phyloP scores from a whole-genome alignment of 2,797 vertebrate species.

The Sebastes kiyomatsui region DNA sequence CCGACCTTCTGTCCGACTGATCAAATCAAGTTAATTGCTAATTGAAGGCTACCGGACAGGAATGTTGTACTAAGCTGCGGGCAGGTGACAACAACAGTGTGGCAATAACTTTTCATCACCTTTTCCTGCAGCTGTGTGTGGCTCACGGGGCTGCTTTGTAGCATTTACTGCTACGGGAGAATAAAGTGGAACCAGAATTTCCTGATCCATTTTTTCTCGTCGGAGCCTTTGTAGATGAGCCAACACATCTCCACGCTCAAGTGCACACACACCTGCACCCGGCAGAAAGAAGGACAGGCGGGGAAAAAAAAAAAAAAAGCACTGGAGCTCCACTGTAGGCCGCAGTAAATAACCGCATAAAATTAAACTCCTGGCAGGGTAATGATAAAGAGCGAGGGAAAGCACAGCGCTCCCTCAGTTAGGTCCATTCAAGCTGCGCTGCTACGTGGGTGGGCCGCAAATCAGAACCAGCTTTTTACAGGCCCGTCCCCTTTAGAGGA shows the following conservation, averaged over 20 bases:
- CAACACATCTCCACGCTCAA: slow-evolving; percentile 57
- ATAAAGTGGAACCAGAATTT: slow-evolving; percentile 77
- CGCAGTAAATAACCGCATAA: slow-evolving; percentile 74
- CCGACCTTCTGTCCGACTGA: background rate
- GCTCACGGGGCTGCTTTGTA: slow-evolving; percentile 38
- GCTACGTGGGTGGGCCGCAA: slow-evolving; percentile 80
- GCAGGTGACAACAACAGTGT: slow-evolving; percentile 54
- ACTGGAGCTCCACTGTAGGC: slow-evolving; percentile 53
- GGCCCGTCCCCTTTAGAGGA: slow-evolving; percentile 41
- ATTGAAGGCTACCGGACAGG: slow-evolving; percentile 23
- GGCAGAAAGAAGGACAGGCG: slow-evolving; percentile 28
- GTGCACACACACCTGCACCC: slow-evolving; percentile 77
- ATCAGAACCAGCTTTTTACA: slow-evolving; percentile 71
- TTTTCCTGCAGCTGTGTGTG: slow-evolving; percentile 40
- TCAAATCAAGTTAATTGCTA: slow-evolving; percentile 19
- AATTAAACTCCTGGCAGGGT: slow-evolving; percentile 69
- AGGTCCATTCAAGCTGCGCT: slow-evolving; percentile 49
- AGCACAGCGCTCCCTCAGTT: slow-evolving; percentile 59
- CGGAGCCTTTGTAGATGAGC: slow-evolving; percentile 75
- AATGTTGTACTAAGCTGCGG: slow-evolving; percentile 5
- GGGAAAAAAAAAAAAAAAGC: background rate
- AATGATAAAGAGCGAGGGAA: slow-evolving; percentile 55
- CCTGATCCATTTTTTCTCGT: slow-evolving; percentile 75
- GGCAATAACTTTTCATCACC: slow-evolving; percentile 40
- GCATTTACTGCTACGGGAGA: slow-evolving; percentile 49